Percentiles rank a stretch among this genome's conserved stretches.
Conservation (phyloP, 1,140 invertebrate species). For the Octopus bimaculoides region DNA sequence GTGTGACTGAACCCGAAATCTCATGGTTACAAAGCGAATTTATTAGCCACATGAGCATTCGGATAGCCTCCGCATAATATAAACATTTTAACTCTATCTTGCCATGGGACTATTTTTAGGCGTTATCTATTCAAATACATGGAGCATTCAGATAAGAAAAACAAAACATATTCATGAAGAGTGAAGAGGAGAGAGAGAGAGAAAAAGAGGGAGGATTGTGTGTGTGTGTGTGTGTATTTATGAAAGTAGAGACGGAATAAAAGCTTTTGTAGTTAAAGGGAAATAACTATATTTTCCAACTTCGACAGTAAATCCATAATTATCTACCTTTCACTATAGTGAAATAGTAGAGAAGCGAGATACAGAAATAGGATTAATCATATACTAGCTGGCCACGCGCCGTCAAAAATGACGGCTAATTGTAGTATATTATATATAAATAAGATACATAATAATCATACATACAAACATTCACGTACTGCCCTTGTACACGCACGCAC, state of each 20-base stretch:
- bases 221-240: not conserved
- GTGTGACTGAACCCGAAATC: not conserved
- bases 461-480: too few relatives aligned
- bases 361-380: not conserved
- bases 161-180: not conserved
- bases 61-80: not conserved
- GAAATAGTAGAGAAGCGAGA: not conserved
- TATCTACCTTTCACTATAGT: not conserved
- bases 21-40: not conserved
- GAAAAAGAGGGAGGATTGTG: not conserved
- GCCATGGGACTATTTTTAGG: not conserved
- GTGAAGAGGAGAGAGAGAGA: not conserved
- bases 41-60: not conserved
- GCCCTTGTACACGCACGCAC: too few relatives aligned
- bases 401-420: not conserved
- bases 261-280: not conserved
- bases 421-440: not conserved
- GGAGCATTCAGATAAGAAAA: not conserved
- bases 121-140: not conserved
- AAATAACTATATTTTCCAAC: not conserved
- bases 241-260: not conserved
- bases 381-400: not conserved
- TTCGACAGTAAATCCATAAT: not conserved
- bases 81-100: not conserved
- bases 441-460: not conserved